Base-by-base conservation (phyloP, 2,888 invertebrate genomes). In the Nesidiocoris tenuis region DNA sequence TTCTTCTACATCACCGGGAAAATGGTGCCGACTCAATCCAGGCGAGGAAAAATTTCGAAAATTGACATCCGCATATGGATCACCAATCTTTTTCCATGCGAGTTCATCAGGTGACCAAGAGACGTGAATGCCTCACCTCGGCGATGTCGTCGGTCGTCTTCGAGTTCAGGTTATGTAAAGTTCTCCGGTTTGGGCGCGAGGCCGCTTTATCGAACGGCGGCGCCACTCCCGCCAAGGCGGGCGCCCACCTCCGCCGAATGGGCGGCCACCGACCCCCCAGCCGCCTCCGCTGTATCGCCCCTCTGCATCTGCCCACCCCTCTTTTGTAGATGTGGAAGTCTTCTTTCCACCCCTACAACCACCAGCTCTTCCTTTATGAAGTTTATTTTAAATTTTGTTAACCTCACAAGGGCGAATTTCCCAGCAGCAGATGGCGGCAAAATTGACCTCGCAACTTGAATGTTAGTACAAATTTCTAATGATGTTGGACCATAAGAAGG, bases 181-280 rank as follows among this genome's bases (percentile, higher is more conserved):
- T 39, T 39, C 39, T 39, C 39, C 39, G 39, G 39, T 39, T 39
- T 39, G 39, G 39, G 39, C 39, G 39, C 39, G 39, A 39, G 39
- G 39, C 64, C 25, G 25, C 64, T 64, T 64, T 64, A 64, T 64
- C 64, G 64, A 64, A 64, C 64, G 64, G 64, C 64, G 64, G 64
- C 64, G 64, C 64, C 64, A 64, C 64, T 25, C 64, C 25, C 64
- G 64, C 64, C 24, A 16, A 7, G 64, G 64, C 23, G 64, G 25
- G 18, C 24, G 16, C 18, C 25, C 64, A 23, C 12, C 64, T n/a
- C 64, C 12, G 7, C 9, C 64, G 12, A 23, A 17, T n/a, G 9
- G 24, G 63, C 25, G 7, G 24, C 39, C 39, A 39, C 39, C 39
- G 39, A 39, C 39, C 39, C 39, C 5, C 12, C 39, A n/a, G n/a